phyloP scores from a whole-genome alignment of 2,797 vertebrate genomes.

The Mormyrops boulengeri region DNA sequence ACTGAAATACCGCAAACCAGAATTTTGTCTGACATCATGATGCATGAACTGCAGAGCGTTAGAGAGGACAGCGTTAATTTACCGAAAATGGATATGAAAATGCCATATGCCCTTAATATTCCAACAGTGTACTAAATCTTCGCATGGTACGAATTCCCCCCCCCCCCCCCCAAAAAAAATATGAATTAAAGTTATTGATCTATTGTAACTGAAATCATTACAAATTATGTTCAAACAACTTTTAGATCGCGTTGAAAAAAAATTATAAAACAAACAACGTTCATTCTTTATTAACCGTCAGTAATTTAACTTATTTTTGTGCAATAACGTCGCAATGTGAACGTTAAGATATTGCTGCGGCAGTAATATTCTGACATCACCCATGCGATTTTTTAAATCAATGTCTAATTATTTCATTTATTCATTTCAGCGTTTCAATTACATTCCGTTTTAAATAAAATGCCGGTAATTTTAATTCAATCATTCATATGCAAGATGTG shows the following conservation, averaged over 20 bases:
- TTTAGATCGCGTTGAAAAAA: not conserved
- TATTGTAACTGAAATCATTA: not conserved
- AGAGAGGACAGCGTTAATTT: not conserved
- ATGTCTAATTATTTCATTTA: not conserved
- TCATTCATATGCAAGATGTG: not conserved
- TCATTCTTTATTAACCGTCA: not conserved
- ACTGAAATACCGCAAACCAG: not conserved
- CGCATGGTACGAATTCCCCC: not conserved
- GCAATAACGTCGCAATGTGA: not conserved
- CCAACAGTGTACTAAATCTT: not conserved
- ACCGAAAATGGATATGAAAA: not conserved
- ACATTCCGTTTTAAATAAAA: not conserved
- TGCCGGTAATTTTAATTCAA: not conserved
- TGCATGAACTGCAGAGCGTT: not conserved
- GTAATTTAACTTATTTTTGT: not conserved
- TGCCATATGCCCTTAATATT: not conserved
- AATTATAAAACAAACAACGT: not conserved
- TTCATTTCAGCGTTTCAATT: not conserved
- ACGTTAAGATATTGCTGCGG: not conserved
- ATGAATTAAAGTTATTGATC: not conserved
- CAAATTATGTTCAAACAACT: not conserved
- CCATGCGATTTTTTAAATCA: not conserved
- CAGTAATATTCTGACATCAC: not conserved
- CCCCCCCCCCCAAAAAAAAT: not conserved
- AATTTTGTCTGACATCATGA: not conserved